Base-by-base conservation (phyloP, 2,797 vertebrate species). In the Aplochiton taeniatus region DNA sequence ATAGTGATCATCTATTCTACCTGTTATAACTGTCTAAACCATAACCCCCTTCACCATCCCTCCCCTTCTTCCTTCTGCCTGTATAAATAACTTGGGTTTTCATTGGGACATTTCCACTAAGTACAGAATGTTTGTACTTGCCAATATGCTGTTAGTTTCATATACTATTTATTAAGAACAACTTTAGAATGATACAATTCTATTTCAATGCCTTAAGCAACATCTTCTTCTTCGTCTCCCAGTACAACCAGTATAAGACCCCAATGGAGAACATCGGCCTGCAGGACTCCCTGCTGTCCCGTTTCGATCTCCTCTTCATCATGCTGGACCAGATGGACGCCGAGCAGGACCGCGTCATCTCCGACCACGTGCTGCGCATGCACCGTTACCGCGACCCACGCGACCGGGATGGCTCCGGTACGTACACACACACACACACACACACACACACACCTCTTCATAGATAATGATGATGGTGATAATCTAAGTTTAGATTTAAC, bases 261-360 rank as follows among this genome's bases (percentile, higher is more conserved):
- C 97, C 97, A 8, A 99, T 99, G 97, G 96, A 99, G 75, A 99
- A 99, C 92, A 99, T 99, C 0, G 97, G 97, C 45, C 93, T 99
- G 11, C 97, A 99, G 90, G 97, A 99, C 85, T 99, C 97, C 0
- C 83, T 99, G 77, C 89, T 99, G 13, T 99, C 97, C 0, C 95
- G 97, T 46, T 99, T 99, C 0, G 97, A 99, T 86, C 91, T 99
- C 48, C 95, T 99, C 58, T 99, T 99, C 87, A 99, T 99, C 18
- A 80, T 99, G 88, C 84, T 99, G 91, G 97, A 99, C 66, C 94
- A 96, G 90, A 98, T 97, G 96, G 97, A 99, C 47, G 78, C 96
- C 0, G 96, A 99, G 76, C 95, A 96, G 75, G 97, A 99, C 86
- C 91, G 96, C 0, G 95, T 95, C 80, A 94, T 99, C 84, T 98